Evolutionary conservation across 2,888 invertebrate genomes (phyloP).

Genomic region (Drosophila eohydei): DNA sequence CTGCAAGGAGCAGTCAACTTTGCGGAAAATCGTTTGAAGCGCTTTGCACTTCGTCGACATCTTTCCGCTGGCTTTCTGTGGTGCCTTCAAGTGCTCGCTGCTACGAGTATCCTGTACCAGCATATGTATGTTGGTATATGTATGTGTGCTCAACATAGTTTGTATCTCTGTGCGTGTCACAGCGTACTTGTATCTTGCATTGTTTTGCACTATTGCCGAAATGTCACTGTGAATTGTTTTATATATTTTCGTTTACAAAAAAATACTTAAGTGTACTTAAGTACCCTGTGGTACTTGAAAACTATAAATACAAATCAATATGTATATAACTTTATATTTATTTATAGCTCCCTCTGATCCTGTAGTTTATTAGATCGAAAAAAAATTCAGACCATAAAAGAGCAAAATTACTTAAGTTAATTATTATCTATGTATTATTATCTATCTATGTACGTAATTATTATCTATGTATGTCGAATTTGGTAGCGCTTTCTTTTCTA

Average conservation of each 20-base stretch:
- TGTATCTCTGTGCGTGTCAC: slow-evolving; percentile 8
- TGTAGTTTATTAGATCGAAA: too few species aligned
- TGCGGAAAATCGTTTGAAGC: slow-evolving; percentile 80
- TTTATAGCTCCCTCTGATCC: not conserved
- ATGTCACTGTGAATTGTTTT: slow-evolving; percentile 61
- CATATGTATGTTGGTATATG: slow-evolving; percentile 14
- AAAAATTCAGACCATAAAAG: too few species aligned
- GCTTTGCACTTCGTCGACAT: slow-evolving; percentile 80
- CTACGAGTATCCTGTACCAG: slow-evolving; percentile 17
- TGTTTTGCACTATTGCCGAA: slow-evolving; percentile 63
- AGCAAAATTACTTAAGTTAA: too few species aligned
- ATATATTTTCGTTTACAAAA: not conserved
- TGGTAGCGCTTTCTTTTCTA: not conserved
- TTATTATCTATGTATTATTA: too few species aligned
- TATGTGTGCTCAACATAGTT: slow-evolving; percentile 1
- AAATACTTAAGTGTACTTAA: not conserved
- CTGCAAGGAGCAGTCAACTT: slow-evolving; percentile 78
- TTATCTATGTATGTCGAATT: not conserved
- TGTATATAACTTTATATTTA: not conserved
- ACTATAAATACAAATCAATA: not conserved
- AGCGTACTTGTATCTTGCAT: slow-evolving; percentile 43
- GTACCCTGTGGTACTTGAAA: not conserved
- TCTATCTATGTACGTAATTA: too few species aligned
- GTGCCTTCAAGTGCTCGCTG: slow-evolving; percentile 48
- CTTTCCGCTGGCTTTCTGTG: slow-evolving; percentile 64